phyloP scores from a whole-genome alignment of 2,888 invertebrate species.

The Agapostemon virescens region DNA sequence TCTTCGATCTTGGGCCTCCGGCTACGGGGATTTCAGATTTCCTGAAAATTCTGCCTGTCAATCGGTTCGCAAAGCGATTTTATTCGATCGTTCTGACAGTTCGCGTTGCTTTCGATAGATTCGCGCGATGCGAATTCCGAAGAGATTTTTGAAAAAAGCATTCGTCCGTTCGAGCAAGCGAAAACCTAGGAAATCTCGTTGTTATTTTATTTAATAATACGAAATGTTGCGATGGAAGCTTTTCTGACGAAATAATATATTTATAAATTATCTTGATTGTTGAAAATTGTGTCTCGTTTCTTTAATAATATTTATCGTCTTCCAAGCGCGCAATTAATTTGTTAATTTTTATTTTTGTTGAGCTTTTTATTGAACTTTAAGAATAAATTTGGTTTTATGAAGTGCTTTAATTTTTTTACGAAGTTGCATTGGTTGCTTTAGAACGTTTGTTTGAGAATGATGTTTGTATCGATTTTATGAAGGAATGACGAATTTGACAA shows the following conservation, averaged over 20 bases:
- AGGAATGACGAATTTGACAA: not conserved
- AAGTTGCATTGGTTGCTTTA: not conserved
- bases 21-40: not conserved
- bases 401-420: not conserved
- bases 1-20: not conserved
- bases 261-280: too few relatives aligned
- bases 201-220: not conserved
- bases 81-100: not conserved
- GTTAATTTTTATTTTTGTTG: not conserved
- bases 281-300: too few relatives aligned
- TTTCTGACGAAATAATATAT: too few relatives aligned
- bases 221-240: not conserved
- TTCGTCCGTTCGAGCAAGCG: not conserved
- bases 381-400: not conserved
- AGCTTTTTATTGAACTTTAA: not conserved
- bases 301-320: too few relatives aligned
- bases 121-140: not conserved
- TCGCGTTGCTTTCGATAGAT: not conserved
- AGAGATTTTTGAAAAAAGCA: not conserved
- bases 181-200: not conserved
- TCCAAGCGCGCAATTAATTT: not conserved
- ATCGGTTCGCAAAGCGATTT: not conserved
- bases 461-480: not conserved
- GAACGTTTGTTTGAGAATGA: not conserved
- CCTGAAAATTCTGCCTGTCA: not conserved